Evolutionary conservation across 2,113 vertebrate species (phyloP), one percentile per base, ranked within the genome.

Genomic region (Tetrax tetrax): DNA sequence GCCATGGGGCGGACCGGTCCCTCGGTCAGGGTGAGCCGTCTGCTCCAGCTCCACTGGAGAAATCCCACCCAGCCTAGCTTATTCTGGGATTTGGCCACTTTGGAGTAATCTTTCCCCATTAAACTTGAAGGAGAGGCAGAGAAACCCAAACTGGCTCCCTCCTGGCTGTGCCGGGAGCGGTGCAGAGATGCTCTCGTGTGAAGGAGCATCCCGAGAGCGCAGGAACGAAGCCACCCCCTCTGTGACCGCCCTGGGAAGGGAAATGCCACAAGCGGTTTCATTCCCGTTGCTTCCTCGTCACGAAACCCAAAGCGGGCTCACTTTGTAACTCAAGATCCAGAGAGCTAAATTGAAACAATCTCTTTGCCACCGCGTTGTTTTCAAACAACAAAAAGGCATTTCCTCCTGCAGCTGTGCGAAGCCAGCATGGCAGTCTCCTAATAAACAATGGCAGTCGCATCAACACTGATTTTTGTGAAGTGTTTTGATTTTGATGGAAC

Each of bases 1-100:
- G 33, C 72, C 33, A 0, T 3, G 19, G 28, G 19, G 0, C 1
- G 3, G 3, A 19, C 14, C 9, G 0, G 8, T 22, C 63, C 33
- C 47, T 20, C 0, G 3, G 4, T 13, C 53, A 28, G 29, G 35
- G 7, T 28, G 12, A 83, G 22, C 74, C 4, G 0, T 21, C 54
- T 6, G 5, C 71, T 81, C 76, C 45, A 38, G 22, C 76, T 45
- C 53, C 64, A 47, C 16, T 15, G 61, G 29, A 59, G 47, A 33
- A 82, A 68, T 68, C 61, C 19, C 90, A n/a, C 35, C 61, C 3
- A 2, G 1, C 6, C 8, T 56, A 2, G 18, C 4, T 47, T 87
- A 38, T 56, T 15, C 47, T 43, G 38, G 23, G 51, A 14, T 68
- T 47, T 76, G 56, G 6, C 50, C 64, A 12, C 8, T 63, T 60